Base-by-base conservation (phyloP, 2,113 vertebrate genomes). In the Hemicordylus capensis region DNA sequence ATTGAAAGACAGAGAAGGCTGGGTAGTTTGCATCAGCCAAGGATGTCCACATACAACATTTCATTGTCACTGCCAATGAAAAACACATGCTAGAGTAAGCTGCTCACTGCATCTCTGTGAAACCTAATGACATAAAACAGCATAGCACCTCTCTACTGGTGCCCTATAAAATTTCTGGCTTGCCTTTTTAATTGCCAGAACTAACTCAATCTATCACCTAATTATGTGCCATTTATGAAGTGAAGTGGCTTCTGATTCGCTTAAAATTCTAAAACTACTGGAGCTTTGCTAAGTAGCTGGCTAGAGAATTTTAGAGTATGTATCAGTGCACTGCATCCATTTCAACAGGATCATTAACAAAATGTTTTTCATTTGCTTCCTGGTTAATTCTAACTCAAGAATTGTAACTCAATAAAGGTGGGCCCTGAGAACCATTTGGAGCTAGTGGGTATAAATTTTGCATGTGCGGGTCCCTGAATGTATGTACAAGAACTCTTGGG, bases 141-240 rank as follows among this genome's bases (percentile, higher is more conserved):
- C 80, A 72, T 11, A 0, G 69, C 90, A 89, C 88, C 90, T 94
- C 78, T 48, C 48, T 76, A 81, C 78, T 94, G 92, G 95, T 83
- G 83, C 1, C 81, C 84, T 85, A 78, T 89, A 92, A 95, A 90
- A 93, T 89, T 89, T 92, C 85, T 67, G 87, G 70, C 61, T 85
- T 84, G 75, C 66, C 89, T 93, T 89, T 94, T 85, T 91, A 95
- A 95, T 83, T 93, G 90, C 85, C 90, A 88, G 63, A 93, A 90
- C 84, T 92, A 94, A 95, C 94, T 93, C 87, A 93, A 94, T 96
- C 94, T 93, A 94, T 94, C 84, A 88, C 89, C 90, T 92, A 93
- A 95, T 94, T 96, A 93, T 90, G 73, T 92, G 89, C 89, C 90
- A 93, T 89, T 92, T 93, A 93, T 91, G 76, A 93, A 95, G 89